Evolutionary conservation across 1,140 invertebrate genomes (phyloP).

Genomic region (Monomorium pharaonis): DNA sequence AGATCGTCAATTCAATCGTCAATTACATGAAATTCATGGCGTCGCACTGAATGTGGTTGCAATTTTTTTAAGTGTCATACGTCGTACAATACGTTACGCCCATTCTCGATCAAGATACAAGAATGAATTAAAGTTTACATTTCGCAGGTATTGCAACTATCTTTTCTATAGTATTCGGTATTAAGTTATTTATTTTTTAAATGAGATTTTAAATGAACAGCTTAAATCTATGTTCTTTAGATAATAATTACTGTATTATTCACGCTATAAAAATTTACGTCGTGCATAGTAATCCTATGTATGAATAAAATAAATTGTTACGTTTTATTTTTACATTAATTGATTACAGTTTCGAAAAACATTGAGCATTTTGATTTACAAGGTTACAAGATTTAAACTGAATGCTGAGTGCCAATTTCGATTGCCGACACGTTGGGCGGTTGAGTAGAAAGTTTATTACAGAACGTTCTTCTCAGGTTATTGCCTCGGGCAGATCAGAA

Average conservation of each 20-base stretch:
- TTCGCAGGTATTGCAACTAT: not conserved
- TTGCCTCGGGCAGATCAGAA: slow-evolving; percentile 35
- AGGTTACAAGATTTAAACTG: not conserved
- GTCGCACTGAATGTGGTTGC: not conserved
- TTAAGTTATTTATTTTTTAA: not conserved
- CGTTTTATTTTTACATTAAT: not conserved
- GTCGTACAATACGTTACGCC: not conserved
- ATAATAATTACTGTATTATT: slow-evolving; percentile 8
- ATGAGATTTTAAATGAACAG: too few relatives aligned
- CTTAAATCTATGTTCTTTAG: not conserved
- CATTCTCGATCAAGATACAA: not conserved
- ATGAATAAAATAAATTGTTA: slow-evolving; percentile 12
- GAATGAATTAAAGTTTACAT: not conserved
- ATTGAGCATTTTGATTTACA: slow-evolving; percentile 4
- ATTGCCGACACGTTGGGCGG: slow-evolving; percentile 10
- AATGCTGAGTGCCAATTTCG: slow-evolving; percentile 7
- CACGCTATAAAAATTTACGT: not conserved
- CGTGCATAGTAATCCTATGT: not conserved
- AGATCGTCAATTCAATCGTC: slow-evolving; percentile 1
- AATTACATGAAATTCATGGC: not conserved
- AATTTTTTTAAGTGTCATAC: not conserved
- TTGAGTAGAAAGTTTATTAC: slow-evolving; percentile 66
- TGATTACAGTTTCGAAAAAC: not conserved
- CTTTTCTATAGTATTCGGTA: not conserved
- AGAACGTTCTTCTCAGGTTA: slow-evolving; percentile 32